Evolutionary conservation across 2,888 invertebrate genomes (phyloP).

Genomic region (Lasioglossum villosulum): DNA sequence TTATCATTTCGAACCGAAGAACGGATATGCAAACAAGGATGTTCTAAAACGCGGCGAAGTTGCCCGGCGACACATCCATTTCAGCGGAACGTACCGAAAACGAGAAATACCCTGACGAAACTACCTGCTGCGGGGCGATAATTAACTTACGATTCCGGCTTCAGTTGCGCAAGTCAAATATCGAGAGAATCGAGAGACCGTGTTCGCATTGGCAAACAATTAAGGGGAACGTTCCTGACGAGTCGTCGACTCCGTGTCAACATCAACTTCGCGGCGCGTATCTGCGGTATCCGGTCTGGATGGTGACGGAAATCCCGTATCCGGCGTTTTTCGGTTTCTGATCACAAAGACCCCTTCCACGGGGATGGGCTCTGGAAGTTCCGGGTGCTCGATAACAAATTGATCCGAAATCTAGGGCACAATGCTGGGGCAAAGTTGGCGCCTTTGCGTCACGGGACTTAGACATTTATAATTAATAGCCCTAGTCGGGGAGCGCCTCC

Average conservation of each 20-base stretch:
- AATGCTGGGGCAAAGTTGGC: constrained; percentile 20
- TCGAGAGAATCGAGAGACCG: constrained; percentile 59
- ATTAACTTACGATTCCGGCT: constrained; percentile 70
- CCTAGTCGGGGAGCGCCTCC: constrained; percentile 14
- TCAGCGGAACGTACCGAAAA: constrained; percentile 42
- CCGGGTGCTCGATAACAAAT: constrained; percentile 48
- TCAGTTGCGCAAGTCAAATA: constrained; percentile 69
- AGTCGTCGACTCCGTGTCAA: constrained; percentile 73
- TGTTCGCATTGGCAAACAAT: constrained; percentile 74
- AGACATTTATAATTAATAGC: constrained; percentile 59
- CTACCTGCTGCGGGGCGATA: constrained; percentile 50
- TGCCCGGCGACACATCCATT: constrained; percentile 39
- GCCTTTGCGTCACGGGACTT: constrained; percentile 29
- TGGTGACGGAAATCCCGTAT: not conserved
- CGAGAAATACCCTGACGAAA: constrained; percentile 27
- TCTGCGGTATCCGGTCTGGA: not conserved
- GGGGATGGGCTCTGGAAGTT: not conserved
- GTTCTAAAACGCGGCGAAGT: constrained; percentile 12
- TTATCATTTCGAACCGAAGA: constrained; percentile 2
- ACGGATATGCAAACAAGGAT: not conserved
- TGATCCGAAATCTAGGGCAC: constrained; percentile 44
- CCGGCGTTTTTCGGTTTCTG: not conserved
- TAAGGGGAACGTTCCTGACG: constrained; percentile 67
- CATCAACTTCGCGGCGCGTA: constrained; percentile 51
- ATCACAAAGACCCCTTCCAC: not conserved